A percentile compares a stretch with the other conserved stretches of the same genome.
phyloP scores from a whole-genome alignment of 2,888 invertebrate species.

The Acanthococcus lagerstroemiae region DNA sequence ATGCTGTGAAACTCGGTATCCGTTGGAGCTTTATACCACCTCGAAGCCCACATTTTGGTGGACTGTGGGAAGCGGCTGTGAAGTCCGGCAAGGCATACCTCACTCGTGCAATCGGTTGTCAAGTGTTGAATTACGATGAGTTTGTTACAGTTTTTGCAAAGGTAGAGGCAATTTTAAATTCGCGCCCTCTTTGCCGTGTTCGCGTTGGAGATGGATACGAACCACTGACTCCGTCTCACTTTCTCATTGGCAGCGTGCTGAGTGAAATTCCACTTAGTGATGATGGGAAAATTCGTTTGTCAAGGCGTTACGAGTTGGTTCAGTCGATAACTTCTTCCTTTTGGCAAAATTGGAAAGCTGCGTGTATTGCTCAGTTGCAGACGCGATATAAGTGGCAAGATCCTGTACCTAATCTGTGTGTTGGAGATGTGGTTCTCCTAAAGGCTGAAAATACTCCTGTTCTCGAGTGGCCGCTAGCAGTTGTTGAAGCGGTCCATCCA shows the following conservation, averaged over 20 bases:
- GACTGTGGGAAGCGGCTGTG: background rate
- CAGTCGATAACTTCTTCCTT: background rate
- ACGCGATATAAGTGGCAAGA: background rate
- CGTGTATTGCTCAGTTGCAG: background rate
- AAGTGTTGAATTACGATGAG: background rate
- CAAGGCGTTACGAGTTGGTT: background rate
- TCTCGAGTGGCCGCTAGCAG: background rate
- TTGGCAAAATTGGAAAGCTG: too few species aligned
- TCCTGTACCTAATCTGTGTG: background rate
- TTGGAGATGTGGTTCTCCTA: background rate
- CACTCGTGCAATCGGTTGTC: background rate
- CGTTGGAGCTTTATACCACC: background rate
- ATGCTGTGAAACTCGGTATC: background rate
- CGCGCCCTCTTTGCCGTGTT: too few species aligned
- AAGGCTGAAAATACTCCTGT: background rate
- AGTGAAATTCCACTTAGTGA: background rate
- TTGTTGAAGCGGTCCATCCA: background rate
- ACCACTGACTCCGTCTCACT: background rate
- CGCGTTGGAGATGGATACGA: background rate
- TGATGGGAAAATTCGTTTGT: background rate
- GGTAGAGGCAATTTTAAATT: constrained; percentile 5
- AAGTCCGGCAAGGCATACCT: background rate
- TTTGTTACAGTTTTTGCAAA: background rate
- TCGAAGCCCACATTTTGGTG: background rate
- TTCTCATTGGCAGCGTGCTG: background rate